Base-by-base conservation (phyloP, 2,113 vertebrate species). In the Elgaria multicarinata region DNA sequence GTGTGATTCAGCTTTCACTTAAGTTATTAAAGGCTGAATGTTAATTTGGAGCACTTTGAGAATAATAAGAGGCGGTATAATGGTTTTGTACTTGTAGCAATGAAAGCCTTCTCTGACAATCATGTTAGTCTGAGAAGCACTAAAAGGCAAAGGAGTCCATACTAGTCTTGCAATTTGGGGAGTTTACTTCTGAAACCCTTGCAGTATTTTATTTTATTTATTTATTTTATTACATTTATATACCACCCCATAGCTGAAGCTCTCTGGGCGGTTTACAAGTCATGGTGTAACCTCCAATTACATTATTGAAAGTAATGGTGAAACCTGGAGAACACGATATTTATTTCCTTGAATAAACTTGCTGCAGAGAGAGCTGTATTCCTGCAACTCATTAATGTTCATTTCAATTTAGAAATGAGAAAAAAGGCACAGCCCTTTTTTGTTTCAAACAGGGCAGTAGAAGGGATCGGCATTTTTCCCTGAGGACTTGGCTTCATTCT, bases 251-350 rank as follows among this genome's bases (percentile, higher is more conserved):
- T n/a, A n/a, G n/a, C n/a, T n/a, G n/a, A n/a, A n/a, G n/a, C n/a
- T n/a, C n/a, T n/a, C n/a, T n/a, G n/a, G n/a, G n/a, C n/a, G n/a
- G n/a, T n/a, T n/a, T n/a, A n/a, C n/a, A n/a, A n/a, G n/a, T n/a
- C n/a, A n/a, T n/a, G n/a, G n/a, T n/a, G n/a, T n/a, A n/a, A n/a
- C n/a, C 42, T 87, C 28, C 28, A 26, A 31, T 78, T 53, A 4
- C 12, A 67, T 1, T 33, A 0, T 1, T 13, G 4, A 0, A 6
- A 33, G 28, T 26, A n/a, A 77, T n/a, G 26, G 46, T 77, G 0
- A 18, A 4, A 22, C 0, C 0, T 1, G 13, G 64, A 1, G 0
- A 0, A 2, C 2, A 0, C 46, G 46, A n/a, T n/a, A 81, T 2
- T 64, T 69, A 80, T 1, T 67, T 89, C 31, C 50, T 74, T 2